A percentile compares a stretch with the other conserved stretches of the same genome.
Conservation (phyloP, 2,113 vertebrate genomes). For the Pedionomus torquatus region DNA sequence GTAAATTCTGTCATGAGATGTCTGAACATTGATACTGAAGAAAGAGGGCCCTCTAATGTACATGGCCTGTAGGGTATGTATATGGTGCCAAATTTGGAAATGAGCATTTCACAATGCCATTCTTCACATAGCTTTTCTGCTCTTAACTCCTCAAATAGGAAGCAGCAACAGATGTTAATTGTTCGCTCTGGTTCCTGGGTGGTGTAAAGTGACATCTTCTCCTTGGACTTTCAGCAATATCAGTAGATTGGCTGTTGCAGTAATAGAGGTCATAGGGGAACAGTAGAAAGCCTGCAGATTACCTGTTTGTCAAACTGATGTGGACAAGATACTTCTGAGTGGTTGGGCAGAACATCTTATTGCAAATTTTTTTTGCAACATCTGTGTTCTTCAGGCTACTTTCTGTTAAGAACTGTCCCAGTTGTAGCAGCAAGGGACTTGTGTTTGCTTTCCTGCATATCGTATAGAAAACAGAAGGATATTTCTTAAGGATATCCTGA, state of each 20-base stretch:
- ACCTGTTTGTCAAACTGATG: neutral
- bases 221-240: neutral
- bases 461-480: neutral
- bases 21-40: neutral
- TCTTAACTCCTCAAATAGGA: conserved; percentile 9
- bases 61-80: neutral
- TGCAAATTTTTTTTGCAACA: neutral
- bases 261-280: neutral
- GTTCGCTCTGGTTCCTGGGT: neutral
- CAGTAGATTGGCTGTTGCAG: neutral
- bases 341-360: neutral
- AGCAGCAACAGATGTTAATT: conserved; percentile 44
- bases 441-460: neutral
- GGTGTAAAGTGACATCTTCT: conserved; percentile 4
- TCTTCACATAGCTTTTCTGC: conserved; percentile 44
- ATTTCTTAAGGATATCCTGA: neutral
- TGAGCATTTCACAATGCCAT: neutral
- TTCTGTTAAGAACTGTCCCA: neutral
- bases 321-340: neutral
- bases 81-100: neutral
- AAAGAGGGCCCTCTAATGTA: neutral
- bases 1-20: neutral
- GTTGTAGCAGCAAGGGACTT: neutral
- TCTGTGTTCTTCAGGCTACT: neutral
- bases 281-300: conserved; percentile 10